Base-by-base conservation (phyloP, 2,113 vertebrate genomes). In the Pollachius pollachius region DNA sequence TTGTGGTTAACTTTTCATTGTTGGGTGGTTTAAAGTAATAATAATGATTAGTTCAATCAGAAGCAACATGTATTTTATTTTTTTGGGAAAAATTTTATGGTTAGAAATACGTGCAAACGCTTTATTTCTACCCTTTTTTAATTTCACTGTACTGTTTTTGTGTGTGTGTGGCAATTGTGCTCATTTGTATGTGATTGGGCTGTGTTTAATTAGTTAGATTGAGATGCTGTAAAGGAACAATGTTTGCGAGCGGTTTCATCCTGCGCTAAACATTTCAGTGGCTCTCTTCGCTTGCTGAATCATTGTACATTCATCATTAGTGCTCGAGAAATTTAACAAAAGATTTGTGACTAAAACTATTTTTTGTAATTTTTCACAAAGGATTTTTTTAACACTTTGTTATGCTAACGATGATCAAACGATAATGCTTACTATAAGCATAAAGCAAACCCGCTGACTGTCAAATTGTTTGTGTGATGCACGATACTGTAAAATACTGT, bases 401-500 rank as follows among this genome's bases (percentile, higher is more conserved):
- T 90, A 92, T 90, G 81, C 89, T 89, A 89, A 87, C 84, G 84
- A 86, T 67, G 79, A 73, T 87, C 73, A 73, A 68, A 85, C 5
- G 52, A 82, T 71, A 82, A 75, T 52, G 65, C 82, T 84, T 72
- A 72, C 80, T 86, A 84, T 65, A 18, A 75, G 89, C 86, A 89
- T 87, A 81, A 85, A 91, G 90, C 41, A 48, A 88, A 89, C 88
- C 85, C 87, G 71, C 91, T 93, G 91, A 86, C 91, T 79, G 88
- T 93, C 93, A 88, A 89, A 73, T 85, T 67, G 58, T 79, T 76
- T 69, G 74, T 88, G 88, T 90, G 85, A 91, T 90, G 93, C 92
- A 93, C 89, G 90, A 90, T 92, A 92, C 89, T 96, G 94, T 97
- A 96, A 95, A 90, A 94, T 94, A 94, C 85, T 98, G 96, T 97